phyloP scores from a whole-genome alignment of 2,113 vertebrate genomes.

The Corythoichthys intestinalis region DNA sequence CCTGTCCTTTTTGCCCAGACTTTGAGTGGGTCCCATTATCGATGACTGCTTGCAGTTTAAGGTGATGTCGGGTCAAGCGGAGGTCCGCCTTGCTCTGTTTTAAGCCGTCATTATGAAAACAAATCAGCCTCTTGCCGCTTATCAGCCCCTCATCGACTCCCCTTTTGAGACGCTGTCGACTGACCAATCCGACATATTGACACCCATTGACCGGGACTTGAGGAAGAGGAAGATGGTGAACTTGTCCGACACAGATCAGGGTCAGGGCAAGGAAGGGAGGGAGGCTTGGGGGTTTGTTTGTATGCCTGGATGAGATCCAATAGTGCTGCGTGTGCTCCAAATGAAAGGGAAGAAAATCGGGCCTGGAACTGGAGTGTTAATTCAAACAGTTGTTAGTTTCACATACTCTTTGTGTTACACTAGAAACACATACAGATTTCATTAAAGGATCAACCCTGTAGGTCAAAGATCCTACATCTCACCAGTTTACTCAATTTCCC shows the following conservation, averaged over 20 bases:
- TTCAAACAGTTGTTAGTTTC: conserved; percentile 43
- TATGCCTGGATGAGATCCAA: conserved; percentile 40
- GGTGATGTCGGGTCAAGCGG: conserved; percentile 52
- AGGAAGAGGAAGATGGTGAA: conserved; percentile 69
- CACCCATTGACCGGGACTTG: conserved; percentile 70
- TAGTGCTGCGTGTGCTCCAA: conserved; percentile 43
- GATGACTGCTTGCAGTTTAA: conserved; percentile 57
- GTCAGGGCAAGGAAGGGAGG: conserved; percentile 56
- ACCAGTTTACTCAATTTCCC: conserved; percentile 43
- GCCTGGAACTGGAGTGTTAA: conserved; percentile 53
- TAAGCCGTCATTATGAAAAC: conserved; percentile 79
- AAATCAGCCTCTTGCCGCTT: conserved; percentile 69
- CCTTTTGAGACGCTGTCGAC: conserved; percentile 54
- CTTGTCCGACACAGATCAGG: conserved; percentile 66
- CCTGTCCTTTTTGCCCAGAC: not conserved
- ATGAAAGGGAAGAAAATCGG: conserved; percentile 60
- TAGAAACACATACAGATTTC: not conserved
- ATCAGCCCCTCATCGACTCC: conserved; percentile 72
- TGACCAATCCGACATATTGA: conserved; percentile 66
- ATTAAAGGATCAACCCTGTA: conserved; percentile 26
- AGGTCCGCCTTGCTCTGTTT: conserved; percentile 43
- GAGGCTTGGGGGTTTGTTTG: conserved; percentile 32
- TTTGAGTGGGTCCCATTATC: conserved; percentile 42
- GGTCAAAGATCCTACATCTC: conserved; percentile 49
- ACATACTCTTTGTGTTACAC: conserved; percentile 38